A percentile compares a stretch with the other conserved stretches of the same genome.
Evolutionary conservation across 2,888 invertebrate species (phyloP).

Genomic region (Darwinula stevensoni): DNA sequence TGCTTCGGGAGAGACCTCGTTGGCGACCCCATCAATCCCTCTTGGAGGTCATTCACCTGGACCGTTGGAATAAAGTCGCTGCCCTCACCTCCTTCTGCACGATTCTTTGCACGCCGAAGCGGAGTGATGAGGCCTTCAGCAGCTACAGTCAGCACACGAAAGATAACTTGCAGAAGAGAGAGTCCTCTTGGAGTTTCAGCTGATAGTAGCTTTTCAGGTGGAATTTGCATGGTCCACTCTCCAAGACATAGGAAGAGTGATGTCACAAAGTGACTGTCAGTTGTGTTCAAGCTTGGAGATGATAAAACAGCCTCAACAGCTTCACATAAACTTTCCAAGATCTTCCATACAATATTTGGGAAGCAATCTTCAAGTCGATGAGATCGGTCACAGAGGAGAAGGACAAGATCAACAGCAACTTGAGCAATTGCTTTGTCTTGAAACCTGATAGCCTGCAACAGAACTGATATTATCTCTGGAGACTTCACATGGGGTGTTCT

Average conservation of each 20-base stretch:
- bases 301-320: constrained; percentile 15
- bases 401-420: constrained; percentile 48
- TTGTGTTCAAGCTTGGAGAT: background rate
- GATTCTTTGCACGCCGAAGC: too few species aligned
- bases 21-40: background rate
- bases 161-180: constrained; percentile 31
- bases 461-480: constrained; percentile 32
- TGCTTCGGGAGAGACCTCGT: background rate
- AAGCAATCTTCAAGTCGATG: constrained; percentile 34
- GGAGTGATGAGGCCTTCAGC: too few species aligned
- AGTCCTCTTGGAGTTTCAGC: constrained; percentile 9
- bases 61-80: background rate
- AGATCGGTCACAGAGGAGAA: constrained; percentile 47
- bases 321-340: constrained; percentile 16
- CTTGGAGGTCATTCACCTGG: background rate
- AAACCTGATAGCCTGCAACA: constrained; percentile 39
- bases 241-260: constrained; percentile 63
- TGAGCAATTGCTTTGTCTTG: constrained; percentile 49
- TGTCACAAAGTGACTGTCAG: constrained; percentile 39
- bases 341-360: constrained; percentile 35
- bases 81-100: too few species aligned
- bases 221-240: constrained; percentile 70
- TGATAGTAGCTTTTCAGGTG: constrained; percentile 15
- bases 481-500: constrained; percentile 29
- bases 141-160: constrained; percentile 19